Conservation (phyloP, 2,888 invertebrate genomes). For the Drosophila acutilabella region DNA sequence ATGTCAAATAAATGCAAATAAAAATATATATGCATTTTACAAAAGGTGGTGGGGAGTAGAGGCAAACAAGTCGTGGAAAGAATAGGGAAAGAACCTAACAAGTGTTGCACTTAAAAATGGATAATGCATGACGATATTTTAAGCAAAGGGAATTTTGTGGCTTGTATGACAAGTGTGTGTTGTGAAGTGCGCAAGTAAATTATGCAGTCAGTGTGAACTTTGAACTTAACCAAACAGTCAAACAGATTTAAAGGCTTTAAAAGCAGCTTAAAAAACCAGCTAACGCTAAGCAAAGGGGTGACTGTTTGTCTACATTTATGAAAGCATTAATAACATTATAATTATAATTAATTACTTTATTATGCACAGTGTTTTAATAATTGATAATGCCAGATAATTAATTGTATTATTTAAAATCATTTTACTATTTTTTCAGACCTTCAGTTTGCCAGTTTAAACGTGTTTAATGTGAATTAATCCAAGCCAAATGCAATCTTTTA, state of each 20-base stretch:
- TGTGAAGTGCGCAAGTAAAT: not conserved
- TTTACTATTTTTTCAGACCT: not conserved
- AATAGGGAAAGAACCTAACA: constrained; percentile 26
- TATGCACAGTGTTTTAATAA: not conserved
- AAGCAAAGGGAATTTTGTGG: constrained; percentile 23
- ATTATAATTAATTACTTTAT: not conserved
- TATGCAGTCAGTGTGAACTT: constrained; percentile 55
- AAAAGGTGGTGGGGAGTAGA: not conserved
- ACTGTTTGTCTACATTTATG: too few relatives aligned
- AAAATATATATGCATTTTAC: constrained; percentile 60
- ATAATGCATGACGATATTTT: constrained; percentile 52
- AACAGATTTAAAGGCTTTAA: constrained; percentile 9
- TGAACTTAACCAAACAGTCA: constrained; percentile 67
- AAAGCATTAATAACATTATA: too few relatives aligned
- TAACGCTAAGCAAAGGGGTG: too few relatives aligned
- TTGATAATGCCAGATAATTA: not conserved
- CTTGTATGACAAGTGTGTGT: constrained; percentile 13
- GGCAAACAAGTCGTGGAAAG: constrained; percentile 1
- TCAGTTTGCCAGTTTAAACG: not conserved
- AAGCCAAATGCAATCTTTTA: not conserved
- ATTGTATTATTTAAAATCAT: not conserved
- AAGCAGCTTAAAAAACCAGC: too few relatives aligned
- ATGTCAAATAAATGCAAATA: constrained; percentile 79
- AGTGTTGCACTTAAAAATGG: constrained; percentile 57
- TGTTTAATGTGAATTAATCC: too few relatives aligned